Evolutionary conservation across 2,113 vertebrate species (phyloP), one percentile per base, ranked within the genome.

Genomic region (Tursiops truncatus): DNA sequence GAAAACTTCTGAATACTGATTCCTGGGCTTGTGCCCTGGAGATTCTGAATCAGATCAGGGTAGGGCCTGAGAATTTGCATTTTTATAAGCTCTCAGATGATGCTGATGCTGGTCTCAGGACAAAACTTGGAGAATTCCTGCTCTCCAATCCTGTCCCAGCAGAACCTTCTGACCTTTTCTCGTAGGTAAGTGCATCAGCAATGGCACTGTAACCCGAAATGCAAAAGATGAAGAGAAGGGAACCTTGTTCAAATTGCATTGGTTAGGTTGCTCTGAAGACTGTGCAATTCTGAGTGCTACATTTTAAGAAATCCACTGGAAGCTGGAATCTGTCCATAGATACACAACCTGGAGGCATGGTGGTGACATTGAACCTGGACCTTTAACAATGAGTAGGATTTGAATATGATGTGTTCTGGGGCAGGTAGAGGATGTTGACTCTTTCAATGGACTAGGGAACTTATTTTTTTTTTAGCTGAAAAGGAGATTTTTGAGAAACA

Each of bases 401-500:
- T 65, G 31, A 97, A 65, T 4, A 26, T 15, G 18, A 15, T 36
- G 1, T 50, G 26, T 36, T 9, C 38, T 77, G 13, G 4, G 26
- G 38, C 3, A 60, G 60, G 17, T 18, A 8, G 44, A 47, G 14
- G 53, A 10, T 0, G 0, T 6, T 26, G 17, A 53, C 50, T 65
- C n/a, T 9, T 65, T 26, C 1, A 63, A 92, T 84, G 21, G 86
- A 91, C 41, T 21, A 60, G 60, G 18, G 4, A 33, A 28, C n/a
- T 25, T 21, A 1, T 36, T 14, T 41, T 33, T 80, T 93, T 82
- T 47, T 92, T 28, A 70, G 25, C 4, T 62, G 38, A 77, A 96
- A 84, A 79, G 44, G 5, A 88, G 5, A 63, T 56, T 89, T 86
- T 89, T 93, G 71, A 95, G 58, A 94, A 97, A 87, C 62, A 70